phyloP scores from a whole-genome alignment of 2,888 invertebrate genomes.

The Lasiommata megera region DNA sequence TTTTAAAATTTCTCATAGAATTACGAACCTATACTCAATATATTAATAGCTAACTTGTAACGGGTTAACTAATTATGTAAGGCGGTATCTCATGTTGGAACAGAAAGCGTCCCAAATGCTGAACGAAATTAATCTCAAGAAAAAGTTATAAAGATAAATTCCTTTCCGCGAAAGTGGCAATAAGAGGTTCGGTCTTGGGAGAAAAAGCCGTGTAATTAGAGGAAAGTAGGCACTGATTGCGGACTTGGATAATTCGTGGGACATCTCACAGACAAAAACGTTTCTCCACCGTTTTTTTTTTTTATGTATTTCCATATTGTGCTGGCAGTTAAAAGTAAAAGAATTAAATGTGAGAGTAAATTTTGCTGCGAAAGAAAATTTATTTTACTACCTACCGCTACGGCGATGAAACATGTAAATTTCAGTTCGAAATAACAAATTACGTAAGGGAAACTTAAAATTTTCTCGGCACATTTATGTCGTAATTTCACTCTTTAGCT shows the following conservation, averaged over 20 bases:
- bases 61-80: no score
- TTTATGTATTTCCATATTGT: not conserved
- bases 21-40: no score
- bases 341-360: not conserved
- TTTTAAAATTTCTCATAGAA: no score
- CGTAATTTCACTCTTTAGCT: no score
- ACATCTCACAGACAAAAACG: not conserved
- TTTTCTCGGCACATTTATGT: no score
- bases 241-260: not conserved
- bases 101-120: not conserved
- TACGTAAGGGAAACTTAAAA: no score
- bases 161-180: not conserved
- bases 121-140: conserved; percentile 2
- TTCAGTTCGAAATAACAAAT: no score
- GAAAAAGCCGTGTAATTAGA: not conserved
- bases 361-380: not conserved
- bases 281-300: not conserved
- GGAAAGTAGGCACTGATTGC: not conserved
- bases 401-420: no score
- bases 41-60: no score
- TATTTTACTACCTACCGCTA: no score
- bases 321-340: not conserved
- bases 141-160: conserved; percentile 7
- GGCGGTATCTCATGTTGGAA: no score
- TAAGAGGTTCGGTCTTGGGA: not conserved